A percentile compares a stretch with the other conserved stretches of the same genome.
Conservation (phyloP, 2,888 invertebrate genomes). For the Chloromyia formosa region DNA sequence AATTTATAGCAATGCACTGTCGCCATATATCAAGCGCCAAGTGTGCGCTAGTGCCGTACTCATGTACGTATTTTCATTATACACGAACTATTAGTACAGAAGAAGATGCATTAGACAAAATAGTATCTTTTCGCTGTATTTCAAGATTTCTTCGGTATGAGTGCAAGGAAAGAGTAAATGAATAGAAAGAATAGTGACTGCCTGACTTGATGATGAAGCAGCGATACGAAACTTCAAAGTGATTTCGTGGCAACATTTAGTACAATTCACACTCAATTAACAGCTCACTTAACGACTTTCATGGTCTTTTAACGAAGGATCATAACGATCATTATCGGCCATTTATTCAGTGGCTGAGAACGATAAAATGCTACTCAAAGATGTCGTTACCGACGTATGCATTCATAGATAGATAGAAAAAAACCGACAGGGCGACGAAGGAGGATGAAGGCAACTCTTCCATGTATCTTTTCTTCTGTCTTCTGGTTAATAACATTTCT, state of each 20-base stretch:
- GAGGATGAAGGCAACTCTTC: too few relatives aligned
- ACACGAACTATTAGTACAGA: too few relatives aligned
- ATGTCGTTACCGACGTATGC: constrained; percentile 24
- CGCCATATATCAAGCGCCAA: constrained; percentile 13
- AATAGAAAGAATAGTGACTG: not conserved
- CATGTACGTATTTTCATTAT: too few relatives aligned
- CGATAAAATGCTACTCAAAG: constrained; percentile 24
- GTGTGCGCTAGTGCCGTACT: too few relatives aligned
- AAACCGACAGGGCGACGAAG: too few relatives aligned
- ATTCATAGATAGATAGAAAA: not conserved
- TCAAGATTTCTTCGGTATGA: too few relatives aligned
- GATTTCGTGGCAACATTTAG: constrained; percentile 35
- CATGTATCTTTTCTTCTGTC: too few relatives aligned
- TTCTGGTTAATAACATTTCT: constrained; percentile 33
- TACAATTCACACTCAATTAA: constrained; percentile 43
- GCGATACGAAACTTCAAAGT: constrained; percentile 32
- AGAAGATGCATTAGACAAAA: not conserved
- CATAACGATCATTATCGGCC: constrained; percentile 37
- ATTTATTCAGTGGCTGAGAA: constrained; percentile 33
- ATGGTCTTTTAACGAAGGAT: constrained; percentile 41
- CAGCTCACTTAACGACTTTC: constrained; percentile 42
- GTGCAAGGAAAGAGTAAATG: not conserved
- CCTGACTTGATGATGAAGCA: not conserved
- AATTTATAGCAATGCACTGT: constrained; percentile 36
- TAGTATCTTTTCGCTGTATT: too few relatives aligned